Conservation (phyloP, 1,140 invertebrate species). For the Drosophila lacteicornis region DNA sequence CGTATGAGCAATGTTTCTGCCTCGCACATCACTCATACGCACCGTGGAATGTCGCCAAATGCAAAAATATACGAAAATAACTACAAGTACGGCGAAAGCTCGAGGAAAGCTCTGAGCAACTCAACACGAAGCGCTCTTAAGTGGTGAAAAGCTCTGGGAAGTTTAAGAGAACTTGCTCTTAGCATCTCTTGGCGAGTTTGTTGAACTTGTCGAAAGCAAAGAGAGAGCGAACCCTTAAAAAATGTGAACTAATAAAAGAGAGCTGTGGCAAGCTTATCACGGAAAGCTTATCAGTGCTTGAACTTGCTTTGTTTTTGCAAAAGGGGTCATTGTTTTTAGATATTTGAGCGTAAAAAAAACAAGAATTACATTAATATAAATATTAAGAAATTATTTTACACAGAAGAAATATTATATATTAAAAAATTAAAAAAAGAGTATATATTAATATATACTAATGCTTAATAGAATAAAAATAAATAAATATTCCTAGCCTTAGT, state of each 20-base stretch:
- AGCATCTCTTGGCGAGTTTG: slow-evolving; percentile 6
- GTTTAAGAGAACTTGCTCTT: slow-evolving; percentile 30
- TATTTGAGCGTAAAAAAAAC: neutral
- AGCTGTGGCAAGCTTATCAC: slow-evolving; percentile 44
- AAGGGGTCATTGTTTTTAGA: slow-evolving; percentile 17
- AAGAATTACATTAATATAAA: neutral
- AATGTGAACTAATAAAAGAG: neutral
- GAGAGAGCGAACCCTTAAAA: slow-evolving; percentile 1
- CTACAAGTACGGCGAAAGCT: slow-evolving; percentile 53
- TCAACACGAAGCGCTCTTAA: slow-evolving; percentile 48
- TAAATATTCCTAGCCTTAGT: too few relatives aligned
- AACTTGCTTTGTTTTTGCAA: slow-evolving; percentile 40
- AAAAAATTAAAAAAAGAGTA: too few relatives aligned
- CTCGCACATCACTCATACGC: slow-evolving; percentile 30
- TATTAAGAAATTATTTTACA: neutral
- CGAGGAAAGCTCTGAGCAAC: slow-evolving; percentile 38
- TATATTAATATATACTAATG: too few relatives aligned
- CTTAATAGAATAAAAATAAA: too few relatives aligned
- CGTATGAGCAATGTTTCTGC: slow-evolving; percentile 45
- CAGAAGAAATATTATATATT: neutral
- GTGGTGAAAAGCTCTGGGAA: slow-evolving; percentile 69
- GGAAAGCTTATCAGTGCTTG: slow-evolving; percentile 57
- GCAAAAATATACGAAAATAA: slow-evolving; percentile 17
- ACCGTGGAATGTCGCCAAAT: slow-evolving; percentile 3
- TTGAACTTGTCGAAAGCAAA: slow-evolving; percentile 48